Percentiles rank a stretch among this genome's conserved stretches.
Evolutionary conservation across 1,140 invertebrate genomes (phyloP).

Genomic region (Lepidurus apus): DNA sequence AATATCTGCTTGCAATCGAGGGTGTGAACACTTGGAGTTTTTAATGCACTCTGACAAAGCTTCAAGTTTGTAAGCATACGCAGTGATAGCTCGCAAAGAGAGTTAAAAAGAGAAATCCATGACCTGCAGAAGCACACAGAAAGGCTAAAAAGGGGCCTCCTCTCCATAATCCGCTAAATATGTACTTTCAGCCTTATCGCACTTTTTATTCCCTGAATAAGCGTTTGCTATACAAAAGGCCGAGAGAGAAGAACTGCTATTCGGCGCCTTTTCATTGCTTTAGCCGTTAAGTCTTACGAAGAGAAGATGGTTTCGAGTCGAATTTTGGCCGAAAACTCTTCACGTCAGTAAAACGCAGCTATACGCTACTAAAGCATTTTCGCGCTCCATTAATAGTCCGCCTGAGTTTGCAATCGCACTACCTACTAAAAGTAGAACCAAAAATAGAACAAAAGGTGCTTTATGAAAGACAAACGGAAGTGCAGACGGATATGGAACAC

Average conservation of each 20-base stretch:
- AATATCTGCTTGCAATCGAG: not conserved
- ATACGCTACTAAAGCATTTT: not conserved
- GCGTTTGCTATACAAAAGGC: not conserved
- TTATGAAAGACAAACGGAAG: not conserved
- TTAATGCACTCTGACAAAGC: not conserved
- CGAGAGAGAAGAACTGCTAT: not conserved
- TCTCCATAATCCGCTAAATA: too few species aligned
- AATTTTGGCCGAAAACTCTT: not conserved
- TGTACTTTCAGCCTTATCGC: too few species aligned
- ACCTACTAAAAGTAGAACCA: not conserved
- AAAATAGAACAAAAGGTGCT: not conserved
- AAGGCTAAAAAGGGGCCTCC: too few species aligned
- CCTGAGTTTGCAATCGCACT: not conserved
- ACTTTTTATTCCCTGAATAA: too few species aligned
- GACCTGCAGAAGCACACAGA: too few species aligned
- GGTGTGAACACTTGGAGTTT: not conserved
- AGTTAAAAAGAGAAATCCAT: too few species aligned
- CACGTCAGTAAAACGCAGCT: not conserved
- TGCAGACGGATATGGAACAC: not conserved
- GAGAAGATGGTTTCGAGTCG: not conserved
- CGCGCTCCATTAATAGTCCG: not conserved
- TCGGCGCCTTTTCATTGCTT: not conserved
- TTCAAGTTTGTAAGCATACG: not conserved
- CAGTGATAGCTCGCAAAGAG: not conserved
- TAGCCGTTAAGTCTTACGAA: not conserved